These are phyloP conservation scores for Strix aluco DNA, from an alignment of 2,113 vertebrate species.

Conservation along the genomic window DNA sequence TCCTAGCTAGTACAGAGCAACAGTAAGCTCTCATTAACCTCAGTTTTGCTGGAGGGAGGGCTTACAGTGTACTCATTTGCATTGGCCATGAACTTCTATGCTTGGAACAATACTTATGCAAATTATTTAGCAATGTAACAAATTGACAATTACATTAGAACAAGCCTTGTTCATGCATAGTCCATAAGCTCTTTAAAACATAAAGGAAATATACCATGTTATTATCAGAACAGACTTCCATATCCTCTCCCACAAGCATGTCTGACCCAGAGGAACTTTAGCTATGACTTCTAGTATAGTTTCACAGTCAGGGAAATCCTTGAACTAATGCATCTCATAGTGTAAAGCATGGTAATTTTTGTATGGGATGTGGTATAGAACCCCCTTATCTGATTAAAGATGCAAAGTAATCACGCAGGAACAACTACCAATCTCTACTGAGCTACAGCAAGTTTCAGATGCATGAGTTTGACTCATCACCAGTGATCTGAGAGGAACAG, in stretches of 20 bases:
- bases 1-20: not conserved
- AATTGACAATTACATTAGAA: not conserved
- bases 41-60: not conserved
- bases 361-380: fast-evolving
- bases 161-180: not conserved
- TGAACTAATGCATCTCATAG: not conserved
- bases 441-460: not conserved
- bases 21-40: not conserved
- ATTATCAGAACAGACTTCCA: not conserved
- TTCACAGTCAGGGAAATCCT: not conserved
- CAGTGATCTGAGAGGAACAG: not conserved
- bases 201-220: not conserved
- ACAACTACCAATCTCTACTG: not conserved
- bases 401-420: not conserved
- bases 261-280: not conserved
- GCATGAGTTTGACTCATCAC: not conserved
- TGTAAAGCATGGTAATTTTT: fast-evolving
- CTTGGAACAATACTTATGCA: not conserved
- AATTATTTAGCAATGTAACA: not conserved
- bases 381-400: not conserved
- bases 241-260: not conserved
- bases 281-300: not conserved
- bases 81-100: not conserved
- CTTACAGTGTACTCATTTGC: not conserved
- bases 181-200: not conserved